Evolutionary conservation across 2,888 invertebrate species (phyloP).

Genomic region (Phyllotreta cruciferae): DNA sequence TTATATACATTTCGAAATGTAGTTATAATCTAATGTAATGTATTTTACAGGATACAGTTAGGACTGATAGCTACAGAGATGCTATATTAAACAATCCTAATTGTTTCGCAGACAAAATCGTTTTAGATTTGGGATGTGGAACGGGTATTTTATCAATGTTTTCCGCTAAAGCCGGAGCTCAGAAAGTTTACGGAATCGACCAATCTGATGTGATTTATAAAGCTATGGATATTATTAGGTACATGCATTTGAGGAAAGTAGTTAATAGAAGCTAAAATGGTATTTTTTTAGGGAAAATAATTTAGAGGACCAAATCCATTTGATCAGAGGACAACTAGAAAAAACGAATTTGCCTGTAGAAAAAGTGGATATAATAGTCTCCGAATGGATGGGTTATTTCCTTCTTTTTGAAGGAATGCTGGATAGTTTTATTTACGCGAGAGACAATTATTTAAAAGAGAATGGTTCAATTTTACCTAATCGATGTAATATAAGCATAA

Average conservation of each 20-base stretch:
- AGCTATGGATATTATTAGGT: constrained; percentile 93
- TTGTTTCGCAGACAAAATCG: constrained; percentile 75
- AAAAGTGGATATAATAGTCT: constrained; percentile 90
- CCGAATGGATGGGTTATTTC: constrained; percentile 99
- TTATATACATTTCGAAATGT: constrained; percentile 32
- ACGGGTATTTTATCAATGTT: constrained; percentile 99
- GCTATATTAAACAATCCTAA: constrained; percentile 79
- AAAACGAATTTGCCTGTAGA: constrained; percentile 77
- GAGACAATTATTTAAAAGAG: constrained; percentile 79
- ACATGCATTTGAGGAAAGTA: constrained; percentile 39
- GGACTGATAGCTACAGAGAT: constrained; percentile 87
- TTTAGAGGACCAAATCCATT: constrained; percentile 73
- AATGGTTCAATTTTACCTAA: constrained; percentile 85
- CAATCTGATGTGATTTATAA: constrained; percentile 95
- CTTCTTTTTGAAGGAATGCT: constrained; percentile 96
- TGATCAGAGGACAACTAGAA: constrained; percentile 87
- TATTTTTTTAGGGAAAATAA: constrained; percentile 73
- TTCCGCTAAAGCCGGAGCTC: constrained; percentile 92
- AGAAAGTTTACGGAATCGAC: constrained; percentile 90
- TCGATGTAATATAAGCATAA: constrained; percentile 80
- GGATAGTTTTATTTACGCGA: constrained; percentile 89
- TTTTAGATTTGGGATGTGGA: constrained; percentile 97
- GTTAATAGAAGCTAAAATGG: not conserved
- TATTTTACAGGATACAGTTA: constrained; percentile 71
- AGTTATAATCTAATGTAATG: constrained; percentile 29